Conservation (phyloP, 2,888 invertebrate species). For the Arge pagana region DNA sequence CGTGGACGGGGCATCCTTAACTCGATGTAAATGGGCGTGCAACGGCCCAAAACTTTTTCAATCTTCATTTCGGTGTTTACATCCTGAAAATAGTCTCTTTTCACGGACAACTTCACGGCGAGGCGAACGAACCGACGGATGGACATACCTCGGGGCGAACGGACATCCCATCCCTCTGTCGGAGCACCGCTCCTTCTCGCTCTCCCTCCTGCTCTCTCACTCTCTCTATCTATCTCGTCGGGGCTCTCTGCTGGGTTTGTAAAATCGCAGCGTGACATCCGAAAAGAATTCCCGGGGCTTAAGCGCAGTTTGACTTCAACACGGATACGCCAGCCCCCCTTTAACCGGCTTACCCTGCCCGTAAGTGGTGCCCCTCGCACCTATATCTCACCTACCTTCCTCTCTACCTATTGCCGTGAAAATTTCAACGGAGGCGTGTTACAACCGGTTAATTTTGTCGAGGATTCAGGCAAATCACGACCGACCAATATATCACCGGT, state of each 20-base stretch:
- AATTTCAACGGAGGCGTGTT: constrained; percentile 20
- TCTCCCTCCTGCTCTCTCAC: too few relatives aligned
- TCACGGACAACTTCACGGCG: constrained; percentile 46
- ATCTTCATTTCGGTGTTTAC: constrained; percentile 41
- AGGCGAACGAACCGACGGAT: too few relatives aligned
- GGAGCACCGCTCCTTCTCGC: too few relatives aligned
- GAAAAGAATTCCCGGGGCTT: constrained; percentile 14
- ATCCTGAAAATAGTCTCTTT: constrained; percentile 44
- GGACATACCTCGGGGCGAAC: too few relatives aligned
- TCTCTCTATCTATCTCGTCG: too few relatives aligned
- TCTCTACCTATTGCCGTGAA: constrained; percentile 17
- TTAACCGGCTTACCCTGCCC: background rate
- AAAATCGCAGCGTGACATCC: constrained; percentile 20
- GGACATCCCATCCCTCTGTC: too few relatives aligned
- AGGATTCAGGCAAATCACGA: constrained; percentile 16
- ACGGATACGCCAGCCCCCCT: background rate
- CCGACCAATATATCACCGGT: constrained; percentile 10
- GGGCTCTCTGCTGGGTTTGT: too few relatives aligned
- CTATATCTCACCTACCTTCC: too few relatives aligned
- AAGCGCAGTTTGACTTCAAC: background rate
- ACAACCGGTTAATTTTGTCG: constrained; percentile 19
- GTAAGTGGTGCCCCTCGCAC: constrained; percentile 2
- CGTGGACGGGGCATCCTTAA: constrained; percentile 51
- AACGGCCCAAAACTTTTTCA: constrained; percentile 26
- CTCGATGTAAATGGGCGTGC: constrained; percentile 49